Evolutionary conservation across 2,797 vertebrate genomes (phyloP), one percentile per base, ranked within the genome.

Genomic region (Orestias chungarensis): DNA sequence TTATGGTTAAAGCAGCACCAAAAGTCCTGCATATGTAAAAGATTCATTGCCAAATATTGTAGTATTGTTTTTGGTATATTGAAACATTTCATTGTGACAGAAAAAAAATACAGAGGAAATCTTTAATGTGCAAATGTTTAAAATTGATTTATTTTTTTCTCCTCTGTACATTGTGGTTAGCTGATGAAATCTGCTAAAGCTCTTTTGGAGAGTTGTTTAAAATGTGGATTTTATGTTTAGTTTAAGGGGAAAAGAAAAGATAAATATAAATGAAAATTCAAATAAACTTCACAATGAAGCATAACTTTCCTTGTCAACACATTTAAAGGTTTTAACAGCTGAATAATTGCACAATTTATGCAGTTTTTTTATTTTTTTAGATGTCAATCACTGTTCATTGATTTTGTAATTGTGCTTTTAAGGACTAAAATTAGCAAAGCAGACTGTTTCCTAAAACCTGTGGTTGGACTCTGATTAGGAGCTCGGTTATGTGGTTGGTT

Each of bases 141-240:
- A n/a, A n/a, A n/a, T n/a, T n/a, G n/a, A n/a, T n/a, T n/a, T n/a
- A n/a, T n/a, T n/a, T n/a, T 38, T 62, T 42, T 18, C 59, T 14
- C 12, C 5, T 75, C 50, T 25, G 71, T 69, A 52, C 52, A 42
- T 70, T 66, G 75, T 1, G n/a, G 82, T 57, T 64, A 33, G 65
- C 71, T 73, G 55, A 49, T 64, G 70, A 83, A 49, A 66, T 70
- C 70, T 82, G 65, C 47, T 29, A 75, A 75, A 66, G 64, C 75
- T 74, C 42, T 74, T 59, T 66, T 43, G 40, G 20, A 68, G 70
- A 61, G 69, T 35, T 78, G 40, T 79, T 3, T 79, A 71, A 74
- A 79, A 81, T 73, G 75, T 81, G 75, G 61, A 67, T 79, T 78
- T 72, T n/a, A 38, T 81, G 82, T 88, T 88, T 84, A 81, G 61